Evolutionary conservation across 2,888 invertebrate genomes (phyloP), one percentile per base, ranked within the genome.

Genomic region (Sminthurides aquaticus): DNA sequence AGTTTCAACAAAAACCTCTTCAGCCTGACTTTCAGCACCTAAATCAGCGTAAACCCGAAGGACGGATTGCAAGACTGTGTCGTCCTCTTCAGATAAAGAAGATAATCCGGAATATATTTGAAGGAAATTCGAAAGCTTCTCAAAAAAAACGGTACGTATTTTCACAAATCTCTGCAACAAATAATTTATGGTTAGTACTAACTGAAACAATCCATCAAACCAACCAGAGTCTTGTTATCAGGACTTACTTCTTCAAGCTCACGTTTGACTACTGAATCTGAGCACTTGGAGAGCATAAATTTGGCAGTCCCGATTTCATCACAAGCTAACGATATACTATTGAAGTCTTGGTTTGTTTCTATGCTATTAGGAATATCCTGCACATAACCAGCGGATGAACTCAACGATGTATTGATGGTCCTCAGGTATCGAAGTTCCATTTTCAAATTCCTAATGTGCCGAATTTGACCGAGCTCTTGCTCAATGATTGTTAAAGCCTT

Each of bases 301-400:
- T 68, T 68, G 2, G 70, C 68, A 28, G 71, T 69, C 3, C 71
- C 71, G 27, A 72, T 57, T 66, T 74, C 72, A 60, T 71, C 69
- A 62, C 70, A 72, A 11, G 70, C 64, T 59, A 66, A 56, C 24
- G 66, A 64, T 24, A 74, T 49, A n/a, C 62, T 60, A 25, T 49
- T 55, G 57, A 72, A 74, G 24, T 72, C 73, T 3, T 34, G 8
- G 34, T 57, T 67, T 5, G 69, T 61, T 3, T 48, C 43, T 1
- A 74, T 68, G 2, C 67, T 60, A 3, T 49, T 18, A 11, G 72
- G 72, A 60, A 71, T 65, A 43, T 62, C 67, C 15, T 64, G 26
- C 29, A 70, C 67, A 54, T 70, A 69, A 20, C 69, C 71, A 27
- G 67, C 70, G 0, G 72, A 67, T 3, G 71, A 68, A 11, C 68